A percentile compares a stretch with the other conserved stretches of the same genome.
Evolutionary conservation across 2,797 vertebrate genomes (phyloP).

Genomic region (Brachymystax lenok): DNA sequence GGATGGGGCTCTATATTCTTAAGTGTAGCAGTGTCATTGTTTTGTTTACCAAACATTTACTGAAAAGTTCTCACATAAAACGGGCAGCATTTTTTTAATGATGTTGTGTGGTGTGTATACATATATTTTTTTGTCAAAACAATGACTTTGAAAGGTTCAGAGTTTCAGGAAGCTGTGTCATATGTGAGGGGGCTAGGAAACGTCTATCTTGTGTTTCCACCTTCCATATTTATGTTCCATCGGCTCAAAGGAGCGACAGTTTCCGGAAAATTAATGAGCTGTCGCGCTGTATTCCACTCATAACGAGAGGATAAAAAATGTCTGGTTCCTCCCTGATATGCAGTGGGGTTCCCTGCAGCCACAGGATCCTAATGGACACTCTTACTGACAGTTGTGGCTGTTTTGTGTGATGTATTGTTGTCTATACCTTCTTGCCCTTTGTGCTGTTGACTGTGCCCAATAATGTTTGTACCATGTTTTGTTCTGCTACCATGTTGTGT

Average conservation of each 20-base stretch:
- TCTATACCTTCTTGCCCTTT: too few species aligned
- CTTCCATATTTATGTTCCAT: constrained; percentile 43
- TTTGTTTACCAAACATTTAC: not conserved
- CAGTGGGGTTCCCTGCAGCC: constrained; percentile 37
- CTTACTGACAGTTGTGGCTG: too few species aligned
- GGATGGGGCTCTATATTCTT: not conserved
- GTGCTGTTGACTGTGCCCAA: too few species aligned
- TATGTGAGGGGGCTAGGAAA: constrained; percentile 28
- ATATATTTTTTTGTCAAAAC: not conserved
- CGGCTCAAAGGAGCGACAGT: constrained; percentile 38
- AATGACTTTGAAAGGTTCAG: constrained; percentile 27
- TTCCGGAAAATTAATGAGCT: constrained; percentile 51
- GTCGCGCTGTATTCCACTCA: constrained; percentile 34
- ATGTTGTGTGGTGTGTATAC: not conserved
- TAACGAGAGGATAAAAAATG: constrained; percentile 19
- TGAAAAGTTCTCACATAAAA: not conserved
- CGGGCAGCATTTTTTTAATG: constrained; percentile 6
- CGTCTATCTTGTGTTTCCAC: constrained; percentile 31
- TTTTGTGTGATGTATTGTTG: too few species aligned
- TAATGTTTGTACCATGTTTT: too few species aligned
- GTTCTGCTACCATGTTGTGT: too few species aligned
- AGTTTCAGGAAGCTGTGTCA: constrained; percentile 10
- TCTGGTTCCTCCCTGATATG: constrained; percentile 42
- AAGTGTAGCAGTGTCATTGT: not conserved
- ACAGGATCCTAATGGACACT: too few species aligned